Base-by-base conservation (phyloP, 2,797 vertebrate genomes). In the Mallotus villosus region DNA sequence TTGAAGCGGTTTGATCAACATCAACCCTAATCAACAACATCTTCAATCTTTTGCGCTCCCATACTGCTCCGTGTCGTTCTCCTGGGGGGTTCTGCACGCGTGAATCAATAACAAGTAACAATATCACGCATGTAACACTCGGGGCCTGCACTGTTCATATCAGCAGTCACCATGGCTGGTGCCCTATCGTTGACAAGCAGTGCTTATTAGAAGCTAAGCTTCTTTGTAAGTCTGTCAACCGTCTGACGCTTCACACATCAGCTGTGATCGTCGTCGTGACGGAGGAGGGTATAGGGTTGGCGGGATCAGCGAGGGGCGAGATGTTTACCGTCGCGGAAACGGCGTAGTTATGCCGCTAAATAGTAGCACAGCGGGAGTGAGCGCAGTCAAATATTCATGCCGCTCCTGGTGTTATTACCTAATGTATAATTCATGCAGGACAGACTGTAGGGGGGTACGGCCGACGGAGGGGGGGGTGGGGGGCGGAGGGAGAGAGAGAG, bases 391-490 rank as follows among this genome's bases (percentile, higher is more conserved):
- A 69, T 41, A 69, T 69, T 69, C 12, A 60, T 60, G 14, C 21
- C 2, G 19, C 21, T 27, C 27, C 29, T 59, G 37, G 55, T 58
- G 32, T 59, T 69, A 69, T 59, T 37, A n/a, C 57, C 55, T 69
- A 69, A 60, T 69, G 57, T 59, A 69, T 69, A 60, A 69, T 69
- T 69, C 6, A 69, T 69, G 37, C 19, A 69, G 46, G 37, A 46
- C 11, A 60, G 22, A 41, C 21, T 60, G 63, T 14, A 41, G 63
- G 0, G 63, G 41, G 41, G 41, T 2, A 3, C 9, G 9, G 41
- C 41, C 41, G 12, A 12, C 2, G 41, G 9, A 41, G 11, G 37
- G 37, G 37, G 9, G 34, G 34, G 32, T 34, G 32, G 32, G 9
- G 21, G 5, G 21, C 1, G 32, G 32, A 34, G 34, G 34, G 34